Evolutionary conservation across 2,797 vertebrate genomes (phyloP).

Genomic region (Eidolon dupreanum): DNA sequence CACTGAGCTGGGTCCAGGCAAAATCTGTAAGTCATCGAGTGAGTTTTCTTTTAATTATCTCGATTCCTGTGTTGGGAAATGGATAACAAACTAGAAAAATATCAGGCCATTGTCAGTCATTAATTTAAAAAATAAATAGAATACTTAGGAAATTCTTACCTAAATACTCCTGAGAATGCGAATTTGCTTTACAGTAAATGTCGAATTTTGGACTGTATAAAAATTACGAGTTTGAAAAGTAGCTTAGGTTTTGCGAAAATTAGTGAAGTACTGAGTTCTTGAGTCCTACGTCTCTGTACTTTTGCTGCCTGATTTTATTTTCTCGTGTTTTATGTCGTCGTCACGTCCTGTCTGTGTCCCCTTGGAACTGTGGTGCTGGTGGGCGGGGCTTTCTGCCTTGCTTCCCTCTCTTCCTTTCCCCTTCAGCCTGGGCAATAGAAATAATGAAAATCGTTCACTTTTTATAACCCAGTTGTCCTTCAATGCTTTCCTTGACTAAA

Average conservation of each 20-base stretch:
- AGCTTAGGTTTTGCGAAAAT: neutral
- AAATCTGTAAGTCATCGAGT: neutral
- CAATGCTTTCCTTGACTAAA: neutral
- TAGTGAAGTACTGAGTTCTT: neutral
- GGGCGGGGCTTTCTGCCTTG: neutral
- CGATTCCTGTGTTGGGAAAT: neutral
- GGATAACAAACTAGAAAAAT: neutral
- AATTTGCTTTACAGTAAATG: neutral
- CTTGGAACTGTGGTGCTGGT: neutral
- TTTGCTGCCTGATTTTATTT: neutral
- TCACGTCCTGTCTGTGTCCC: neutral
- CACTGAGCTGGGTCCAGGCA: neutral
- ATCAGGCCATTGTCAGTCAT: neutral
- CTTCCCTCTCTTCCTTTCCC: fast-evolving
- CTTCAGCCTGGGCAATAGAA: neutral
- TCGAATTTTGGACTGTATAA: constrained; percentile 61
- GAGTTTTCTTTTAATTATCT: neutral
- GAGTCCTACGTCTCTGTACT: neutral
- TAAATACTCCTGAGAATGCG: neutral
- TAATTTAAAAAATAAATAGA: constrained; percentile 18
- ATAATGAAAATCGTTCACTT: neutral
- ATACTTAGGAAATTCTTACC: neutral
- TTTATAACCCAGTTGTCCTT: neutral
- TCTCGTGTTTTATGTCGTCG: neutral
- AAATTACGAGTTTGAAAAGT: constrained; percentile 7